phyloP scores from a whole-genome alignment of 2,888 invertebrate genomes.

The Dione juno region DNA sequence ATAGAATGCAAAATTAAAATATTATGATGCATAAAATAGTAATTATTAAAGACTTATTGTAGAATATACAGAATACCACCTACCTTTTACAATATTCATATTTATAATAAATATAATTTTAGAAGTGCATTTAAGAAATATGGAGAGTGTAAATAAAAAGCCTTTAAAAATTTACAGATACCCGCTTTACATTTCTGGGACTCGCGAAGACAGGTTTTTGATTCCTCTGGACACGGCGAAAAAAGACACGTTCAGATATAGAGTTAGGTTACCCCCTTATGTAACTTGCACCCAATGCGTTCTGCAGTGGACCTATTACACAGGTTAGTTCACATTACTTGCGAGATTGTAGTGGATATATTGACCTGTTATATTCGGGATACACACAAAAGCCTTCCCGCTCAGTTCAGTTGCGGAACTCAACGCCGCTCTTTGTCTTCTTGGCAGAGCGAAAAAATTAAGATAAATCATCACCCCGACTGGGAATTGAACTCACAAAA shows the following conservation, averaged over 20 bases:
- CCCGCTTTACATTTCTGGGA: slow-evolving; percentile 89
- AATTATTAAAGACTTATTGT: background rate
- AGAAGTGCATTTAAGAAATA: background rate
- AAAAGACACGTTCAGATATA: slow-evolving; percentile 86
- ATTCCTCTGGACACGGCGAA: slow-evolving; percentile 89
- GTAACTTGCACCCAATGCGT: slow-evolving; percentile 95
- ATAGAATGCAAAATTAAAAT: background rate
- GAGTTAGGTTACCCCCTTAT: slow-evolving; percentile 90
- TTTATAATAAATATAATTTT: no score
- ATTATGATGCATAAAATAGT: background rate
- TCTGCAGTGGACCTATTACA: slow-evolving; percentile 96
- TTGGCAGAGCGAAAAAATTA: no score
- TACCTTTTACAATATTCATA: no score
- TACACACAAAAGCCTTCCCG: no score
- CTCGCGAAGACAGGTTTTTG: slow-evolving; percentile 86
- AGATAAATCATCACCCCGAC: no score
- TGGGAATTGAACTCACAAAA: no score
- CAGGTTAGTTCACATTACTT: slow-evolving; percentile 77
- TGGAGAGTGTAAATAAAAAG: background rate
- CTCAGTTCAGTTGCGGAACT: no score
- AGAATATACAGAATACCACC: no score
- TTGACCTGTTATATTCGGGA: no score
- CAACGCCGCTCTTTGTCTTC: no score
- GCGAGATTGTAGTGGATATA: no score
- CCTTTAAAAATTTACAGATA: slow-evolving; percentile 73